These are phyloP conservation scores for Apoda limacodes DNA, from an alignment of 2,888 invertebrate species.

Conservation along the genomic window DNA sequence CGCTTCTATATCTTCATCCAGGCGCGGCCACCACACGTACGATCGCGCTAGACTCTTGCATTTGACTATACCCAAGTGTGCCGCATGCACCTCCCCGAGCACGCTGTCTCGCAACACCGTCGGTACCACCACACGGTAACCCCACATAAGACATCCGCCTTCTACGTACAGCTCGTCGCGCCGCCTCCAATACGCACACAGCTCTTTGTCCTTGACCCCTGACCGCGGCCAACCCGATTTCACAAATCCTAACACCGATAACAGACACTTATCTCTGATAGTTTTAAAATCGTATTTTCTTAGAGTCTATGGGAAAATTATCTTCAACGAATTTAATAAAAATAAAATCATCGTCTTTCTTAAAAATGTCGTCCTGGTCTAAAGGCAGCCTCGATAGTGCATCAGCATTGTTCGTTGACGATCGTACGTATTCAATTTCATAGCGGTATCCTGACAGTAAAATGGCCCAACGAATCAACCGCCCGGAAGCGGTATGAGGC, in stretches of 20 bases:
- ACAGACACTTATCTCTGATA: neutral
- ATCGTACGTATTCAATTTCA: conserved; percentile 5
- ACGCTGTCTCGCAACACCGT: no score
- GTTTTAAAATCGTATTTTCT: conserved; percentile 1
- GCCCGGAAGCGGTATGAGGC: conserved; percentile 4
- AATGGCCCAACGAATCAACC: conserved; percentile 5
- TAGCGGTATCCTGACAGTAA: conserved; percentile 5
- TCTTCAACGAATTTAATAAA: conserved; percentile 6
- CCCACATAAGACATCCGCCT: no score
- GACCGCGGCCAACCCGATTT: conserved; percentile 3
- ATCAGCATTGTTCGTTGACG: conserved; percentile 5
- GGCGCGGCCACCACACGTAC: conserved; percentile 21
- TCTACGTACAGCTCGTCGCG: no score
- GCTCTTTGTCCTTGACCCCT: neutral
- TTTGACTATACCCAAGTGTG: conserved; percentile 19
- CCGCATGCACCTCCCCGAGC: no score
- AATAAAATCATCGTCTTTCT: conserved; percentile 1
- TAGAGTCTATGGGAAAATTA: conserved; percentile 5
- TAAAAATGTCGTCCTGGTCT: neutral
- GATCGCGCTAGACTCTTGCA: conserved; percentile 19
- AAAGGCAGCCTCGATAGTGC: conserved; percentile 5
- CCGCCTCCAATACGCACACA: no score
- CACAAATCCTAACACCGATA: neutral
- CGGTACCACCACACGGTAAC: no score
- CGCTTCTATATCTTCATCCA: conserved; percentile 19